Conservation (phyloP, 2,113 vertebrate species). For the Nycticebus coucang region DNA sequence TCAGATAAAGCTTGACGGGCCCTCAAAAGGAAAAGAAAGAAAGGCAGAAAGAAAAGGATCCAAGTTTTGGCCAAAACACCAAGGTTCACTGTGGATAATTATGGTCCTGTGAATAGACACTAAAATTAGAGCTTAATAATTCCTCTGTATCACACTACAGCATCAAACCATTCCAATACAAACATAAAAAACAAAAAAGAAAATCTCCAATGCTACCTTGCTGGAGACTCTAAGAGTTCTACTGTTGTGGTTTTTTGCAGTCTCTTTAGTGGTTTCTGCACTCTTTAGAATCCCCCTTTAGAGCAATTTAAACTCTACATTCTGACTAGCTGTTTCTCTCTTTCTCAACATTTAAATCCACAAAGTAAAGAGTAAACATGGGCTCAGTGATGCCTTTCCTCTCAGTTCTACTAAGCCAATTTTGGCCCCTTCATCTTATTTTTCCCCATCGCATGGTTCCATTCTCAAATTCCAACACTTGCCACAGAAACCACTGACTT, state of each 20-base stretch:
- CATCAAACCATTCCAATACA: constrained; percentile 33
- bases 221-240: constrained; percentile 32
- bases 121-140: constrained; percentile 74
- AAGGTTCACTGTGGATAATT: constrained; percentile 70
- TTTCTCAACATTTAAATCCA: constrained; percentile 50
- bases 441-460: not conserved
- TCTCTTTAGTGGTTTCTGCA: constrained; percentile 63
- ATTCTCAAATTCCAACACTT: constrained; percentile 5
- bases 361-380: constrained; percentile 57
- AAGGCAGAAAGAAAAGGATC: constrained; percentile 16
- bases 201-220: not conserved
- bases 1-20: constrained; percentile 65
- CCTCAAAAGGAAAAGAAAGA: constrained; percentile 51
- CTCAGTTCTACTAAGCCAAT: not conserved
- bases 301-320: constrained; percentile 28
- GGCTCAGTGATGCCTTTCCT: not conserved
- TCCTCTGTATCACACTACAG: constrained; percentile 59
- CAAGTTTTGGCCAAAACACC: constrained; percentile 71
- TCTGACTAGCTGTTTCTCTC: constrained; percentile 55
- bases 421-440: constrained; percentile 15
- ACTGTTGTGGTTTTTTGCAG: constrained; percentile 51
- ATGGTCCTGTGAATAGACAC: constrained; percentile 69
- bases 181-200: constrained; percentile 52
- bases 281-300: constrained; percentile 17
- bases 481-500: not conserved